phyloP scores from a whole-genome alignment of 2,113 vertebrate species.

The Suricata suricatta region DNA sequence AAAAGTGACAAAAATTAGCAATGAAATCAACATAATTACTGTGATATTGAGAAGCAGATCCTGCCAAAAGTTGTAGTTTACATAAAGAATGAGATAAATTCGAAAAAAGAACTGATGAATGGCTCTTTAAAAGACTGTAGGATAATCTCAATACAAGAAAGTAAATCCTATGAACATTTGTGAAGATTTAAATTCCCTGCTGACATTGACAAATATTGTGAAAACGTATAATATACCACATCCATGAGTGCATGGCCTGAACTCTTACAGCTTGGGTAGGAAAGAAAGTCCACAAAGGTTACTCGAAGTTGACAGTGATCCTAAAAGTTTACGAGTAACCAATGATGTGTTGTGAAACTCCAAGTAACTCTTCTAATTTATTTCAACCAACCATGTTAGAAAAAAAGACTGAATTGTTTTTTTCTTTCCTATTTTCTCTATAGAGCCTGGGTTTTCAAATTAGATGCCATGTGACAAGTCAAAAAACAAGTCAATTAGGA shows the following conservation, averaged over 20 bases:
- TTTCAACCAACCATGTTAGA: neutral
- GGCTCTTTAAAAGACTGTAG: neutral
- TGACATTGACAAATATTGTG: neutral
- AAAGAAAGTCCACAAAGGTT: neutral
- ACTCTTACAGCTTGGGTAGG: neutral
- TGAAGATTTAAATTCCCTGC: neutral
- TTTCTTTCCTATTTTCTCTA: neutral
- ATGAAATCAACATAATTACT: neutral
- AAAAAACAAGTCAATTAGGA: neutral
- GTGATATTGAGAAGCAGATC: neutral
- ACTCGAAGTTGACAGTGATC: neutral
- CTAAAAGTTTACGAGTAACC: neutral
- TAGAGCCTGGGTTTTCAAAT: neutral
- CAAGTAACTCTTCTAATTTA: neutral
- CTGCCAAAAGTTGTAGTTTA: neutral
- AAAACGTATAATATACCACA: neutral
- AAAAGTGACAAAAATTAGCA: neutral
- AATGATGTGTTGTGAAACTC: neutral
- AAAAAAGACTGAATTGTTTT: neutral
- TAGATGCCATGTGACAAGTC: neutral
- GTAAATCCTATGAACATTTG: neutral
- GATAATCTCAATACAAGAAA: neutral
- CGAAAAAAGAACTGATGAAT: neutral
- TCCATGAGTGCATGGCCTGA: neutral
- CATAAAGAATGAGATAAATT: neutral